Evolutionary conservation across 1,140 invertebrate genomes (phyloP), one percentile per base, ranked within the genome.

Genomic region (Tyrophagus putrescentiae): DNA sequence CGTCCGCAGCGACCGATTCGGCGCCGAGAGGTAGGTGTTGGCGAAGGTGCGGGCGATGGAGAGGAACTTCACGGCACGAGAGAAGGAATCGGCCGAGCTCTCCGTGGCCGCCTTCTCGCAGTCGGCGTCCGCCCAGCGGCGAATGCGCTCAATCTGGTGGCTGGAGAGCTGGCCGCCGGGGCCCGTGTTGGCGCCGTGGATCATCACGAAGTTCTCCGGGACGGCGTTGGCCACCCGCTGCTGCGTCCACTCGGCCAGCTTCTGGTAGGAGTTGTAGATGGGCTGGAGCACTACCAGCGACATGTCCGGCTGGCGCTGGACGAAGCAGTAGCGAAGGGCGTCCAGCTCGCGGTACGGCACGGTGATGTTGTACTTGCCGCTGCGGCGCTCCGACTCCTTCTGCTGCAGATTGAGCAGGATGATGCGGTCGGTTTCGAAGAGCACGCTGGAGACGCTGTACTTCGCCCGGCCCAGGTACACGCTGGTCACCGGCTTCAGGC

Each of bases 301-400:
- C 5, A 44, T 11, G 13, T 28, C 9, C 11, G 28, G 16, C 9
- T 18, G 16, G n/a, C n/a, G n/a, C n/a, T n/a, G n/a, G n/a, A n/a
- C n/a, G 5, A 16, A 13, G 27, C 57, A 59, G 34, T 45, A 59
- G 18, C 27, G 34, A 21, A 59, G 13, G 6, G 6, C 41, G 16
- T 1, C 34, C 13, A 59, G 44, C 50, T 59, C 57, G 13, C 18
- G 29, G n/a, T n/a, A 59, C n/a, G 57, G 57, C 4, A 59, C 31
- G 4, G 39, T 59, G 18, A 59, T 59, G 36, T 59, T 41, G 27
- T 59, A 59, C 32, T 58, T 48, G 9, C 2, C 9, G 2, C 13
- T 3, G 1, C 27, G 3, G 39, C 2, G 16, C 31, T 13, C 23
- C 21, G 23, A 25, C 31, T 21, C 21, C 32, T 50, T 2, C 16